Evolutionary conservation across 2,113 vertebrate genomes (phyloP).

Genomic region (Cygnus atratus): DNA sequence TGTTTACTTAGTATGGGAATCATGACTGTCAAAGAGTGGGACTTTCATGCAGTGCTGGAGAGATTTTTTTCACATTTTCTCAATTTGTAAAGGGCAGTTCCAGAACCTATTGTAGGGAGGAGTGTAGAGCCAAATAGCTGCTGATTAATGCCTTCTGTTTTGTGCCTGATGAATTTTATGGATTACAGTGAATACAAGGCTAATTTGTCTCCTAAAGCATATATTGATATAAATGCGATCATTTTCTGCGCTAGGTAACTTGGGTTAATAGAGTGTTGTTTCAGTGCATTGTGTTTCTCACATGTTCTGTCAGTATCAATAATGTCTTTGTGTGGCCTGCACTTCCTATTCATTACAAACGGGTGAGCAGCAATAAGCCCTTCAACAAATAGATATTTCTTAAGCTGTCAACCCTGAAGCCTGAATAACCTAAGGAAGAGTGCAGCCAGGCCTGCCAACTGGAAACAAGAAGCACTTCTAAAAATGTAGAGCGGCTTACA

Average conservation of each 20-base stretch:
- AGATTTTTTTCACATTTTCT: neutral
- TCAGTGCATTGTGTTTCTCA: neutral
- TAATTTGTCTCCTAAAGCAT: constrained; percentile 37
- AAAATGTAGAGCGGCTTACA: neutral
- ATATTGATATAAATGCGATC: constrained; percentile 16
- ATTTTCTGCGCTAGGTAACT: neutral
- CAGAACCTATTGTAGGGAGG: neutral
- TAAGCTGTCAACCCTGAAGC: neutral
- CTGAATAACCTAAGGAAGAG: neutral
- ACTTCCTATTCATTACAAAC: constrained; percentile 5
- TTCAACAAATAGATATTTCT: constrained; percentile 39
- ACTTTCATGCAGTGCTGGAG: neutral
- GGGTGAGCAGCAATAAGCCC: neutral
- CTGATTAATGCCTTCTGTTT: constrained; percentile 9
- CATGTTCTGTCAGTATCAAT: neutral
- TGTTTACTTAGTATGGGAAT: neutral
- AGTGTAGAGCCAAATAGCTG: neutral
- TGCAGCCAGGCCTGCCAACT: neutral
- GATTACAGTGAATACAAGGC: constrained; percentile 13
- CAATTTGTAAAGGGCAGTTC: neutral
- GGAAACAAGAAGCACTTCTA: neutral
- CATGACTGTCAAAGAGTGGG: neutral
- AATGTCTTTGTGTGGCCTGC: constrained; percentile 8
- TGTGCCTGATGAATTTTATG: constrained; percentile 5
- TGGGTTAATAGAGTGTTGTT: constrained; percentile 16